Evolutionary conservation across 2,113 vertebrate genomes (phyloP).

Genomic region (Bombycilla garrulus): DNA sequence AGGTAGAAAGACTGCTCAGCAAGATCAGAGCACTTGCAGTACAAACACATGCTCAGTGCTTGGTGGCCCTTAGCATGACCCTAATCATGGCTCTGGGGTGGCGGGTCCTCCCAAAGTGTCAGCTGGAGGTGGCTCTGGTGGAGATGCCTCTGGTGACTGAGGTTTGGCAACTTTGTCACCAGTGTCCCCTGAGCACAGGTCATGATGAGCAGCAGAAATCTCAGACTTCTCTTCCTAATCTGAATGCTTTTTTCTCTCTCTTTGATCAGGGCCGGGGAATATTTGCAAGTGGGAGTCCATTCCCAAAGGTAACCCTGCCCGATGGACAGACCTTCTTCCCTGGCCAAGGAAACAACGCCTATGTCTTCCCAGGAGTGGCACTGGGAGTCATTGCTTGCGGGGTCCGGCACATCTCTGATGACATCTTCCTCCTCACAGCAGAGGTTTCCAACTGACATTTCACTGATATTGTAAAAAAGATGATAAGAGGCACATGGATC

Average conservation of each 20-base stretch:
- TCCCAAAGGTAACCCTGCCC: conserved; percentile 86
- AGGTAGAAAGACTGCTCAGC: not conserved
- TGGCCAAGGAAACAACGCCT: conserved; percentile 96
- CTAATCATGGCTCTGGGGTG: not conserved
- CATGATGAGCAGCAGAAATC: not conserved
- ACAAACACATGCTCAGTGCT: not conserved
- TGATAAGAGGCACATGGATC: not conserved
- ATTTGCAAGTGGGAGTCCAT: conserved; percentile 96
- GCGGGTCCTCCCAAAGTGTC: not conserved
- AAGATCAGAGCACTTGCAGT: not conserved
- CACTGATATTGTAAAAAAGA: not conserved
- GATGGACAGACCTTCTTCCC: conserved; percentile 89
- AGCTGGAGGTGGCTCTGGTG: not conserved
- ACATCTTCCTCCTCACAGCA: conserved; percentile 93
- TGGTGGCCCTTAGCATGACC: not conserved
- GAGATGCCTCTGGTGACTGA: not conserved
- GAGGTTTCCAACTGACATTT: conserved; percentile 75
- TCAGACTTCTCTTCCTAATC: not conserved
- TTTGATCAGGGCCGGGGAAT: conserved; percentile 86
- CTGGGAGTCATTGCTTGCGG: conserved; percentile 88
- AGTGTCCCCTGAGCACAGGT: not conserved
- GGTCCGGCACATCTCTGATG: conserved; percentile 90
- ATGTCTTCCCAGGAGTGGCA: conserved; percentile 94
- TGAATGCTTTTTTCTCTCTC: conserved; percentile 1
- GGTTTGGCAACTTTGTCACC: not conserved